A percentile compares a stretch with the other conserved stretches of the same genome.
These are phyloP conservation scores for Cygnus olor DNA, from an alignment of 2,797 vertebrate species.

Conservation along the genomic window DNA sequence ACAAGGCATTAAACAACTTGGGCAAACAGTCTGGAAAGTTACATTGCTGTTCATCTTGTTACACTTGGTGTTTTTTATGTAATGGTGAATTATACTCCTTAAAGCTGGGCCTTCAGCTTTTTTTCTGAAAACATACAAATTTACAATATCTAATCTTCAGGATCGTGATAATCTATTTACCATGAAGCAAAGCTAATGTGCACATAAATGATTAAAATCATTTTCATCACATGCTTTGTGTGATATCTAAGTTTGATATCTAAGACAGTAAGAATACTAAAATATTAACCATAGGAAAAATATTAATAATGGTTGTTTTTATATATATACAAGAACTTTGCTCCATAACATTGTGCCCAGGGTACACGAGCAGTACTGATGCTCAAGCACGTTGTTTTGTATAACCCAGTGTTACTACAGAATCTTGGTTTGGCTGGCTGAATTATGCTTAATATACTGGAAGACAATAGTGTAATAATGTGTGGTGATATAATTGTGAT, in stretches of 20 bases:
- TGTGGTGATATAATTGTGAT: not conserved
- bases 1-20: conserved; percentile 34
- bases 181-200: not conserved
- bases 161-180: not conserved
- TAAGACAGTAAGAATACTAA: not conserved
- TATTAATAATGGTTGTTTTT: not conserved
- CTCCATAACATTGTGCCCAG: not conserved
- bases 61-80: conserved; percentile 2
- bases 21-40: conserved; percentile 58
- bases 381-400: not conserved
- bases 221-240: not conserved
- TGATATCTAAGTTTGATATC: not conserved
- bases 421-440: not conserved
- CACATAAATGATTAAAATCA: not conserved
- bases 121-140: not conserved
- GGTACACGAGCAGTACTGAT: not conserved
- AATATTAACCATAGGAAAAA: not conserved
- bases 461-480: not conserved
- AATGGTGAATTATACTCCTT: not conserved
- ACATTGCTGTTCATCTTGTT: conserved; percentile 3
- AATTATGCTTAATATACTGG: not conserved
- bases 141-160: not conserved
- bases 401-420: not conserved
- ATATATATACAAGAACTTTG: not conserved
- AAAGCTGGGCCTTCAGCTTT: not conserved